phyloP scores from a whole-genome alignment of 2,888 invertebrate species.

The Campopleginae sp. region DNA sequence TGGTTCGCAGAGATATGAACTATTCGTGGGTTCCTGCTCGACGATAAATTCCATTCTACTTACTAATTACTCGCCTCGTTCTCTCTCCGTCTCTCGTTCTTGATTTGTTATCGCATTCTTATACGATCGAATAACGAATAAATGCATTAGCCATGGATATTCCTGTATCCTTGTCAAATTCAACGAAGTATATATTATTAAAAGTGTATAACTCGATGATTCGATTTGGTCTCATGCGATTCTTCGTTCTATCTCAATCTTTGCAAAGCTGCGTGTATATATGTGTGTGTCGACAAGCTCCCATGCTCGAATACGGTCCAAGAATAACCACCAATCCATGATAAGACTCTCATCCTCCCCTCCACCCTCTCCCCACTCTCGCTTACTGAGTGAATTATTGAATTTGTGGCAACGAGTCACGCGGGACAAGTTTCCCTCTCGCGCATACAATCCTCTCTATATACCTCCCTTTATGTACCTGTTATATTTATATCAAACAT shows the following conservation, averaged over 20 bases:
- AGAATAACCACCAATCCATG: conserved; percentile 73
- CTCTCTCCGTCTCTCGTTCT: background rate
- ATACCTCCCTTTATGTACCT: conserved; percentile 49
- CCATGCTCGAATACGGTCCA: conserved; percentile 64
- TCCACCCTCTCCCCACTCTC: background rate
- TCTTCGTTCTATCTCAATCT: conserved; percentile 29
- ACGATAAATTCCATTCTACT: background rate
- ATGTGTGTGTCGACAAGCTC: conserved; percentile 54
- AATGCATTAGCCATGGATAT: conserved; percentile 49
- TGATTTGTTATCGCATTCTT: conserved; percentile 26
- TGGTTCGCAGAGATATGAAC: background rate
- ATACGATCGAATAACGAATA: conserved; percentile 6
- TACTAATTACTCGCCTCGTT: conserved; percentile 16
- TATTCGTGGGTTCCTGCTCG: background rate
- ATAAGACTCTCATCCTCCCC: conserved; percentile 46
- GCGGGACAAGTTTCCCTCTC: conserved; percentile 55
- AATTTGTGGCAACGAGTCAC: conserved; percentile 69
- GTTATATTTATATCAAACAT: conserved; percentile 37
- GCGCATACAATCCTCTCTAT: conserved; percentile 50
- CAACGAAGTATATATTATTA: conserved; percentile 69
- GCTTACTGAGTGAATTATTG: conserved; percentile 71
- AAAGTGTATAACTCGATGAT: conserved; percentile 65
- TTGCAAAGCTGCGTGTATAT: conserved; percentile 26
- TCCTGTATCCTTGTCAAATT: conserved; percentile 57
- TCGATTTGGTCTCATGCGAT: conserved; percentile 34